Base-by-base conservation (phyloP, 2,113 vertebrate species). In the Xiphophorus hellerii region DNA sequence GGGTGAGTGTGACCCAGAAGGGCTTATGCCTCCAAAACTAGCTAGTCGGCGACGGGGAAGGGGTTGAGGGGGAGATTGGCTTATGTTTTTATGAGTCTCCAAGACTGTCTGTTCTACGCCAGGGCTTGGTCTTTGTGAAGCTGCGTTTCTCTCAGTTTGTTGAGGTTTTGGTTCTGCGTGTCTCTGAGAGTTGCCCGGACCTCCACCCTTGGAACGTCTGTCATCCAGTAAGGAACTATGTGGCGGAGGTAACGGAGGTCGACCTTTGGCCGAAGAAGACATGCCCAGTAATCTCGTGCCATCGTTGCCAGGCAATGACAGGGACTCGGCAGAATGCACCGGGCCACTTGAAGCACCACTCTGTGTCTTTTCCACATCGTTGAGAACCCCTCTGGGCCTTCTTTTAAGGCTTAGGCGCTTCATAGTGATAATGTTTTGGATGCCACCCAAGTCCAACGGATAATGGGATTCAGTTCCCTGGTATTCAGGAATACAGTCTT, bases 1-100 rank as follows among this genome's bases (percentile, higher is more conserved):
- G 29, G 96, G 96, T 61, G 96, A 95, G 1, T 95, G 90, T 0
- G 96, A 97, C 74, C 96, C 95, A 0, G 95, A 95, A 15, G 96
- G 98, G 69, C 97, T 96, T 84, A 96, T 83, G 27, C 97, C 97
- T 71, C 97, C 96, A 71, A 99, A 98, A 86, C 97, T 98, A 81
- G 97, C 97, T 69, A 99, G 95, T 62, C 98, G 88, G 25, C 90
- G 95, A 42, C 97, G 94, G 20, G 96, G 95, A 61, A 92, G 90
- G 8, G 91, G 90, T 70, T 93, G 88, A 95, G 96, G 80, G 88
- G 93, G 72, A 71, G 74, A 30, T 33, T 73, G 28, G 88, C 87
- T 84, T 89, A 90, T 91, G 63, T 94, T 89, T 61, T 93, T 93
- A 44, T 92, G 91, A 0, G 94, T 96, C 88, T 98, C 97, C 90